A percentile compares a stretch with the other conserved stretches of the same genome.
Conservation (phyloP, 2,113 vertebrate genomes). For the Ailurus styani region DNA sequence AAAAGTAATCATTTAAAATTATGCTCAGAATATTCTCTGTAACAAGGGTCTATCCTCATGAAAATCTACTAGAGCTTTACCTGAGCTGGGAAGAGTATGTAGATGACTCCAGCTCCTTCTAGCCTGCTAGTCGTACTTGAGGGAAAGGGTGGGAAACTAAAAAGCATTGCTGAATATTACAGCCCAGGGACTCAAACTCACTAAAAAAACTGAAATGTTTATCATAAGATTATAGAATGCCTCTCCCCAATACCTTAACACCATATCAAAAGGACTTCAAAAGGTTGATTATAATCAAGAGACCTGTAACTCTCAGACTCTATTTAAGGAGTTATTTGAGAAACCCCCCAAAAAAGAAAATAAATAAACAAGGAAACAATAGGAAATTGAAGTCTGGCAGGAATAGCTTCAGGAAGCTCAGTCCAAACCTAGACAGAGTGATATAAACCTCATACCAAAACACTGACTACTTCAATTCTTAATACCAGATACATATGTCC, state of each 20-base stretch:
- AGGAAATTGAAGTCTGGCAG: neutral
- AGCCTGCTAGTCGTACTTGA: neutral
- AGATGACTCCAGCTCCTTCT: too few species aligned
- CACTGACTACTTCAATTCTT: neutral
- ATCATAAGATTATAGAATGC: neutral
- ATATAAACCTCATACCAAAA: neutral
- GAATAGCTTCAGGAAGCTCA: neutral
- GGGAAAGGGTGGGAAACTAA: neutral
- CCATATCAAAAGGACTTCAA: neutral
- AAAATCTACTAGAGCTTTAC: neutral
- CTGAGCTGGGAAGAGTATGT: neutral
- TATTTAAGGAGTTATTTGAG: neutral
- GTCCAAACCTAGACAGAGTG: neutral
- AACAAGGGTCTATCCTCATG: neutral
- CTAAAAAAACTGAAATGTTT: neutral
- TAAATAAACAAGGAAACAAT: neutral
- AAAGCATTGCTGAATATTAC: neutral
- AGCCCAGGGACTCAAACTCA: accelerated
- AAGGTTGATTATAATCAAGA: neutral
- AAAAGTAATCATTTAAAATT: neutral
- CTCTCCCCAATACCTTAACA: neutral
- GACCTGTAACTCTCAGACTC: neutral
- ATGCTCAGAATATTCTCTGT: neutral
- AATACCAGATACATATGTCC: neutral
- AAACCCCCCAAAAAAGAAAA: neutral